Percentiles rank a stretch among this genome's conserved stretches.
phyloP scores from a whole-genome alignment of 92 coral and sea anemone species.

The Porites divaricata region DNA sequence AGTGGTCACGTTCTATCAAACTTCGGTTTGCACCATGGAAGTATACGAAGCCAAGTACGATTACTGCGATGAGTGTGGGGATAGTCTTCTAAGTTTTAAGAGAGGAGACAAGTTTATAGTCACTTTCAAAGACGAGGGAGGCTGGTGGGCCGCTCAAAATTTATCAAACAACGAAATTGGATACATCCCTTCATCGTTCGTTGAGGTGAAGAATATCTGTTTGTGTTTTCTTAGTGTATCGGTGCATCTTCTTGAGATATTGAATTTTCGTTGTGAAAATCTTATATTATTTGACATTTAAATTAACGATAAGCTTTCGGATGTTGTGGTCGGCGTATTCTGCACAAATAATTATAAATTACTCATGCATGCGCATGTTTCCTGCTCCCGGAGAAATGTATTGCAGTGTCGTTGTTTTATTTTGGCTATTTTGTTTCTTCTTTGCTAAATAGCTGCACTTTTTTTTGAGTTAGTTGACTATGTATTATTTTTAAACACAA shows the following conservation, averaged over 20 bases:
- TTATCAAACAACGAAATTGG: constrained; percentile 82
- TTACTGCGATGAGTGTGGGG: constrained; percentile 65
- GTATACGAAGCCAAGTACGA: constrained; percentile 84
- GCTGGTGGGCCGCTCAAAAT: constrained; percentile 92
- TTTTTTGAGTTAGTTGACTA: background rate
- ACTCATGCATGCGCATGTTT: background rate
- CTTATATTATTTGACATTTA: constrained; percentile 20
- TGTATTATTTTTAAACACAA: background rate
- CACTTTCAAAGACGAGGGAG: constrained; percentile 64
- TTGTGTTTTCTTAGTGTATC: constrained; percentile 29
- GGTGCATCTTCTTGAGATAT: constrained; percentile 18
- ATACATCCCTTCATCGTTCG: constrained; percentile 83
- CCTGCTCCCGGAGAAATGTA: background rate
- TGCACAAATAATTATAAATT: background rate
- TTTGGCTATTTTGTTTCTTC: background rate
- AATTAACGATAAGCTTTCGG: constrained; percentile 8
- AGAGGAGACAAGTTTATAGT: constrained; percentile 83
- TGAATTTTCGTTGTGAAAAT: background rate
- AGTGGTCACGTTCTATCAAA: background rate
- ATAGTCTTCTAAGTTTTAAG: constrained; percentile 65
- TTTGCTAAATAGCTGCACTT: background rate
- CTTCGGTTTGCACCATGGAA: constrained; percentile 59
- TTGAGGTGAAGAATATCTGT: constrained; percentile 63
- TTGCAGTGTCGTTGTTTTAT: background rate
- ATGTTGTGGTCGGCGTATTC: background rate